These are phyloP conservation scores for Chionomys nivalis DNA, from an alignment of 2,113 vertebrate species.

Conservation along the genomic window DNA sequence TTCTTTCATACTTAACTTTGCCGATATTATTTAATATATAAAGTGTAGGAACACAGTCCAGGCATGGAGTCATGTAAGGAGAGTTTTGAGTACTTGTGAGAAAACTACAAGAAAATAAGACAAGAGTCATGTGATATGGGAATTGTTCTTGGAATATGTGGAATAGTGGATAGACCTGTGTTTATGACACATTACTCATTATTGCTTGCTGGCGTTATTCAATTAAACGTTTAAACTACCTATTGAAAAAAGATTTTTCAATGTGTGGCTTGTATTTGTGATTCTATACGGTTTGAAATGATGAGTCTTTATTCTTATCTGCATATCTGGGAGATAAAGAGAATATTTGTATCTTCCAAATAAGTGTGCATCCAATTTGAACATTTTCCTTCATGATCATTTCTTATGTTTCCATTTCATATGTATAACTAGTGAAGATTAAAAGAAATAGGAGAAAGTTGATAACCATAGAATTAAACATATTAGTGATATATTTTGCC, in stretches of 20 bases:
- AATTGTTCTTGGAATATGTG: background rate
- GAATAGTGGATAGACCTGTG: no score
- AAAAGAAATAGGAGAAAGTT: background rate
- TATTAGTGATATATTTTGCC: background rate
- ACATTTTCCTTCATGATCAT: background rate
- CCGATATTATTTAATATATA: constrained; percentile 32
- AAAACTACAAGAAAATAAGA: background rate
- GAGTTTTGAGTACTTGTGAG: background rate
- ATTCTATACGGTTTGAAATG: background rate
- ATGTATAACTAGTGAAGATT: background rate
- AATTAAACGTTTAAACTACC: background rate
- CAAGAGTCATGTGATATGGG: background rate
- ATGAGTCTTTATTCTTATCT: background rate
- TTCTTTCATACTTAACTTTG: constrained; percentile 17
- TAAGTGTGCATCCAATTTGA: background rate
- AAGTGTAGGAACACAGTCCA: background rate
- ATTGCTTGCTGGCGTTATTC: background rate
- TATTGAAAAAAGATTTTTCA: background rate
- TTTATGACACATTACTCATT: no score
- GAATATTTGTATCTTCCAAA: background rate
- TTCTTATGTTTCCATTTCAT: constrained; percentile 17
- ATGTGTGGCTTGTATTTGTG: background rate
- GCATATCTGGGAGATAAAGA: background rate
- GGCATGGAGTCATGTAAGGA: background rate
- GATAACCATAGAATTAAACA: background rate